Percentiles rank a stretch among this genome's conserved stretches.
Conservation (phyloP, 2,113 vertebrate genomes). For the Typhlomys cinereus region DNA sequence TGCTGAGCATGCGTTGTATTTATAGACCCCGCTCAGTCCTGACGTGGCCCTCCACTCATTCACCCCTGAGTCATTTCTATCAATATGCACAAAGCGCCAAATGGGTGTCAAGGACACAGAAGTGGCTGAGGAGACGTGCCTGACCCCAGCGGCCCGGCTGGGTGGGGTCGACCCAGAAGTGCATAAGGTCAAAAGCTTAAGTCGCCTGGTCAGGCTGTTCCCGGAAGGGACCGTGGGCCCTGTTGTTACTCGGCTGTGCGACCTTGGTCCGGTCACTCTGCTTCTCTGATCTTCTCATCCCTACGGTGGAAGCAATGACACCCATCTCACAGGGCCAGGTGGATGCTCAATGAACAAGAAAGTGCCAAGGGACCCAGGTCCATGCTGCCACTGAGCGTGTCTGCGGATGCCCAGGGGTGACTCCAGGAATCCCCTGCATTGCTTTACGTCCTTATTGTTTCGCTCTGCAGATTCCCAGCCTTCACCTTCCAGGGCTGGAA, state of each 20-base stretch:
- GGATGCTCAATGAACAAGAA: background rate
- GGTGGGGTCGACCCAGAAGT: fast-evolving
- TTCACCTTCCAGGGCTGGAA: no score
- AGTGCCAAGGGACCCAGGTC: background rate
- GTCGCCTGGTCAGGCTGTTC: background rate
- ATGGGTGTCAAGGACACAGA: slow-evolving; percentile 1
- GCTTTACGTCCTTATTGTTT: no score
- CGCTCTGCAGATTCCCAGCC: no score
- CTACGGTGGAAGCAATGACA: background rate
- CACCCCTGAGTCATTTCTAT: slow-evolving; percentile 20
- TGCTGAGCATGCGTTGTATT: background rate
- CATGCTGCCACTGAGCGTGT: no score
- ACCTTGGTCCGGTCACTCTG: background rate
- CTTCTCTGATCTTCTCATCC: background rate
- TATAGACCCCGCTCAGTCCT: slow-evolving; percentile 1
- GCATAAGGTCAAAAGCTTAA: fast-evolving
- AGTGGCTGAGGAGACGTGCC: background rate
- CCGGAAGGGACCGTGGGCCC: background rate
- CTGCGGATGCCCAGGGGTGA: no score
- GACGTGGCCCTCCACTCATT: background rate
- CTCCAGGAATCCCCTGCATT: no score
- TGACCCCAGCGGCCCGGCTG: background rate
- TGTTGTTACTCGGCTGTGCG: background rate
- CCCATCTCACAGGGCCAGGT: background rate
- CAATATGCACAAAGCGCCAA: slow-evolving; percentile 55